These are phyloP conservation scores for Phengaris alcon DNA, from an alignment of 2,888 invertebrate species.

Conservation along the genomic window DNA sequence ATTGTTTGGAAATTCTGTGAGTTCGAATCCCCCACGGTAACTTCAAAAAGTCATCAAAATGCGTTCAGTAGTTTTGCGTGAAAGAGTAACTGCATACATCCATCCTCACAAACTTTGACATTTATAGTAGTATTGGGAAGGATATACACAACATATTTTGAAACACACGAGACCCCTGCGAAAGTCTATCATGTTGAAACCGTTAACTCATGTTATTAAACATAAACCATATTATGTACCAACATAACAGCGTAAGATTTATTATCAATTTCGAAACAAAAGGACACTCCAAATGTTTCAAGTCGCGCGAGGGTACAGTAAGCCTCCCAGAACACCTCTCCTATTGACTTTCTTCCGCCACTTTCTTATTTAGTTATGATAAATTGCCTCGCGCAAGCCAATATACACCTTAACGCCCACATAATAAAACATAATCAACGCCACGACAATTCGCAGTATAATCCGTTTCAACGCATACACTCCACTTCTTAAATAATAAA, in stretches of 20 bases:
- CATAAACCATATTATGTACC: constrained; percentile 16
- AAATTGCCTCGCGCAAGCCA: constrained; percentile 45
- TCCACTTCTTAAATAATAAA: constrained; percentile 79
- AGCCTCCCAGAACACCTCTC: constrained; percentile 74
- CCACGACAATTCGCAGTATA: constrained; percentile 52
- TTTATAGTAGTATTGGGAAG: no score
- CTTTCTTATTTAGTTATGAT: constrained; percentile 76
- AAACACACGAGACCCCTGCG: background rate
- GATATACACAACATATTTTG: background rate
- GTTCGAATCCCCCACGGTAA: no score
- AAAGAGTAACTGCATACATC: no score
- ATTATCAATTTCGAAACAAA: constrained; percentile 23
- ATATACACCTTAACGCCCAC: constrained; percentile 45
- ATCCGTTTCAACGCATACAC: constrained; percentile 71
- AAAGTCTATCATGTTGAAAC: background rate
- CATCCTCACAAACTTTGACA: no score
- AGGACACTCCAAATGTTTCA: constrained; percentile 21
- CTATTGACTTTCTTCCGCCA: constrained; percentile 78
- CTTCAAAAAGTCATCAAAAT: no score
- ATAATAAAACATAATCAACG: constrained; percentile 45
- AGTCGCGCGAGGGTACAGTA: constrained; percentile 44
- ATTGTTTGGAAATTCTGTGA: no score
- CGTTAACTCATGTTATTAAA: constrained; percentile 12
- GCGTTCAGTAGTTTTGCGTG: no score
- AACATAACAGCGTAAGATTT: constrained; percentile 26